Evolutionary conservation across 2,113 vertebrate genomes (phyloP), one percentile per base, ranked within the genome.

Genomic region (Struthidea cinerea): DNA sequence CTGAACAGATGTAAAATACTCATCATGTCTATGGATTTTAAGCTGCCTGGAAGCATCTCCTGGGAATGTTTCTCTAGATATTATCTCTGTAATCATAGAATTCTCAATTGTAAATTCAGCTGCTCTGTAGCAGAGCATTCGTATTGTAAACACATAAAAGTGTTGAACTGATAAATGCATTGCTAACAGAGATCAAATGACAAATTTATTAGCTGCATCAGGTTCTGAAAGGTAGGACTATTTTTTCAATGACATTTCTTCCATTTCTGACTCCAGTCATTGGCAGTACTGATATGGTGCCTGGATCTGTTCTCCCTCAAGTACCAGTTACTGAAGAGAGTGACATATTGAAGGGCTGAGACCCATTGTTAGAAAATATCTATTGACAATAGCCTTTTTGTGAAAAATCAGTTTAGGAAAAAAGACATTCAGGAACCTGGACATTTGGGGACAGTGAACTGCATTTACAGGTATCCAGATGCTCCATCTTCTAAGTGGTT

Each of bases 31-130:
- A 89, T 84, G 81, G 76, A 91, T 94, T 94, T 92, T 91, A 91
- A 89, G 52, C 69, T 56, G 35, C 84, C 60, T 81, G 49, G 52
- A 75, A 95, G 84, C 41, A 82, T 68, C 94, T 92, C 77, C 60
- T 78, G 76, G 60, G 80, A 94, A 92, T 68, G 21, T 71, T 93
- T 93, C 89, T 96, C 80, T 49, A 81, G 76, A 78, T 63, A 87
- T 71, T 78, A 90, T 50, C 55, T 90, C 60, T 89, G 63, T 78
- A 93, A 90, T 87, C 47, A 64, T 19, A 87, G 35, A 52, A 63
- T 81, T 87, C 83, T 92, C 73, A 70, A 52, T 26, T 89, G 86
- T 84, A 90, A 94, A 90, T 81, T 87, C 47, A 89, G 78, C 60
- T 47, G 39, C n/a, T 89, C 73, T 78, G 37, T 52, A 89, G 64